Evolutionary conservation across 2,888 invertebrate species (phyloP).

Genomic region (Dromius quadrimaculatus): DNA sequence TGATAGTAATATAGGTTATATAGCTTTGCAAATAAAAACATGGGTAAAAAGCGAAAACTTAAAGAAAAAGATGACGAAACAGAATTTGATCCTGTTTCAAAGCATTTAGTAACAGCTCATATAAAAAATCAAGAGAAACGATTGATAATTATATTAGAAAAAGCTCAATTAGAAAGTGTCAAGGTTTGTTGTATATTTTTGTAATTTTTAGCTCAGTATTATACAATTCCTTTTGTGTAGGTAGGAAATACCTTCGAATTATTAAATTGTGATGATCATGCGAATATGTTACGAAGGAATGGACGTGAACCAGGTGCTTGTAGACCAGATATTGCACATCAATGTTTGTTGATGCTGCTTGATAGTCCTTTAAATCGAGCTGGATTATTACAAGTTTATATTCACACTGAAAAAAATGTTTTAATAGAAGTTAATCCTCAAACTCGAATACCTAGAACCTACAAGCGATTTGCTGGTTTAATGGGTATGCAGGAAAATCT

Average conservation of each 20-base stretch:
- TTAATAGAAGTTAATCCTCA: conserved; percentile 97
- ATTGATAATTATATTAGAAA: conserved; percentile 91
- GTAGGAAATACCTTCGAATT: conserved; percentile 89
- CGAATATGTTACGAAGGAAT: conserved; percentile 84
- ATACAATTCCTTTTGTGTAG: conserved; percentile 68
- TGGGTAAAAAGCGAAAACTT: conserved; percentile 72
- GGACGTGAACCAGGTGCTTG: conserved; percentile 89
- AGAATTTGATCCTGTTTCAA: conserved; percentile 83
- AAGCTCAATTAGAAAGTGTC: conserved; percentile 95
- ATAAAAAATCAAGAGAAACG: conserved; percentile 89
- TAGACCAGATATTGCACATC: conserved; percentile 97
- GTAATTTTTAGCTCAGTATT: conserved; percentile 12
- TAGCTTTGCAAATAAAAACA: conserved; percentile 58
- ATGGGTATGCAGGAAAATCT: conserved; percentile 81
- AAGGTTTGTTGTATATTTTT: conserved; percentile 75
- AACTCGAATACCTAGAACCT: conserved; percentile 96
- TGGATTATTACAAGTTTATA: conserved; percentile 94
- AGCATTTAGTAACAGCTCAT: conserved; percentile 82
- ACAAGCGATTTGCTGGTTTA: conserved; percentile 95
- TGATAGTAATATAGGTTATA: conserved; percentile 43
- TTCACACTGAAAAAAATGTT: conserved; percentile 92
- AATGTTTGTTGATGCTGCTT: conserved; percentile 96
- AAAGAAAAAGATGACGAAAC: conserved; percentile 74
- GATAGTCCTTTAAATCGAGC: conserved; percentile 98
- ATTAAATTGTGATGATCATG: conserved; percentile 94